Evolutionary conservation across 2,113 vertebrate genomes (phyloP), one percentile per base, ranked within the genome.

Genomic region (Xiphorhynchus elegans): DNA sequence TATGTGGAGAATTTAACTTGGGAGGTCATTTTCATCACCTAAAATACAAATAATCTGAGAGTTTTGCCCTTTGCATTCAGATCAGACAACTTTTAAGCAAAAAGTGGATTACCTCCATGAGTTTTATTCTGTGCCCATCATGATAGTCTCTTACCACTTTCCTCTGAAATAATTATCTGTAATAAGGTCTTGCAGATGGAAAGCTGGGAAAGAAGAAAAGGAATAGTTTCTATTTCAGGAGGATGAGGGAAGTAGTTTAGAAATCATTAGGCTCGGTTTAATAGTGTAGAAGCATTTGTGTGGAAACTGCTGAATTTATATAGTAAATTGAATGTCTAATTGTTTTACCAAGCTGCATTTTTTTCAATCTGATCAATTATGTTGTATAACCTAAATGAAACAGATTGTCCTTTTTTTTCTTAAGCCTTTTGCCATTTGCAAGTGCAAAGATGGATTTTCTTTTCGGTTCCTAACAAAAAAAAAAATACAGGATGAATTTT

Each of bases 401-500:
- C 44, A 72, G 35, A 55, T 78, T 73, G 63, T n/a, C 19, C 40
- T 20, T 66, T 69, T 56, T 72, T 68, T 72, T 6, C 67, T 60
- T 67, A 73, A 92, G n/a, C 40, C 56, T 76, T 92, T 89, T 91
- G 69, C 53, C 49, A 21, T 89, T 92, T 69, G n/a, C 70, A 66
- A 95, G 70, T 66, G 79, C 42, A 91, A 95, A 85, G 26, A 78
- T 84, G 64, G 72, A 46, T 84, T 88, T 89, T 88, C 80, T 90
- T 94, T 87, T 56, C 55, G 69, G 42, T 86, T 93, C 25, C 87
- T 93, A 80, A 81, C 63, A 95, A 92, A 84, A 85, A 96, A 91
- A 37, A 37, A 96, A 91, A 95, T 73, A 80, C 4, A 67, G 76
- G 60, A 74, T 63, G 60, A 63, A 63, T 29, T 42, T 42, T 63